A percentile compares a stretch with the other conserved stretches of the same genome.
These are phyloP conservation scores for Marcusenius ussheri DNA, from an alignment of 2,113 vertebrate genomes.

Conservation along the genomic window DNA sequence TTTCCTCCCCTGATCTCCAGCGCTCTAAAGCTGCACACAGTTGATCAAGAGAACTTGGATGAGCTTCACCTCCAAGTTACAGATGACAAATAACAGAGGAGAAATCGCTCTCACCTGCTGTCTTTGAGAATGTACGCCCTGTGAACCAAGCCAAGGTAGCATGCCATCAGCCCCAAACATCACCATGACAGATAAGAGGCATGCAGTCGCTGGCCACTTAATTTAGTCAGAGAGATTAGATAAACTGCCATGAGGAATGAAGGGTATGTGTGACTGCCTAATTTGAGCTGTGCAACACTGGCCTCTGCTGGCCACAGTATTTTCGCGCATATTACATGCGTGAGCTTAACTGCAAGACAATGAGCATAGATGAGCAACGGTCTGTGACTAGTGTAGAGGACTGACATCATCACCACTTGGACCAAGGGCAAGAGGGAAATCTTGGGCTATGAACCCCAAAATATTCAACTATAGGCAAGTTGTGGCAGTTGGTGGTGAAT, in stretches of 20 bases:
- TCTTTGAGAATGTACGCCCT: background rate
- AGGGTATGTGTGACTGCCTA: background rate
- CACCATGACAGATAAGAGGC: background rate
- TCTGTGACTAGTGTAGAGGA: background rate
- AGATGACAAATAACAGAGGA: slow-evolving; percentile 17
- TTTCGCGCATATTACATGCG: background rate
- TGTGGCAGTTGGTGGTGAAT: background rate
- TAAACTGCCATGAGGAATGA: background rate
- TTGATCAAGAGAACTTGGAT: background rate
- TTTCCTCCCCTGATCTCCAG: slow-evolving; percentile 3
- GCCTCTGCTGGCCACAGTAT: slow-evolving; percentile 12
- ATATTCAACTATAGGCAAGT: background rate
- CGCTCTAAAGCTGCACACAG: background rate
- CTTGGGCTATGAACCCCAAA: background rate
- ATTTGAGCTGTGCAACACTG: slow-evolving; percentile 14
- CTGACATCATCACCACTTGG: background rate
- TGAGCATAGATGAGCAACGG: background rate
- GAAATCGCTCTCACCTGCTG: background rate
- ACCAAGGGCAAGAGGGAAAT: background rate
- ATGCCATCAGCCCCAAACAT: background rate
- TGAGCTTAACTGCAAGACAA: background rate
- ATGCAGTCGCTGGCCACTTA: background rate
- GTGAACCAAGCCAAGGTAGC: background rate
- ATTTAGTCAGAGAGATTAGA: background rate
- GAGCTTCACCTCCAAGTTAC: slow-evolving; percentile 1